These are phyloP conservation scores for Plecturocebus donacophilus DNA, from an alignment of 2,113 vertebrate species.

Conservation along the genomic window DNA sequence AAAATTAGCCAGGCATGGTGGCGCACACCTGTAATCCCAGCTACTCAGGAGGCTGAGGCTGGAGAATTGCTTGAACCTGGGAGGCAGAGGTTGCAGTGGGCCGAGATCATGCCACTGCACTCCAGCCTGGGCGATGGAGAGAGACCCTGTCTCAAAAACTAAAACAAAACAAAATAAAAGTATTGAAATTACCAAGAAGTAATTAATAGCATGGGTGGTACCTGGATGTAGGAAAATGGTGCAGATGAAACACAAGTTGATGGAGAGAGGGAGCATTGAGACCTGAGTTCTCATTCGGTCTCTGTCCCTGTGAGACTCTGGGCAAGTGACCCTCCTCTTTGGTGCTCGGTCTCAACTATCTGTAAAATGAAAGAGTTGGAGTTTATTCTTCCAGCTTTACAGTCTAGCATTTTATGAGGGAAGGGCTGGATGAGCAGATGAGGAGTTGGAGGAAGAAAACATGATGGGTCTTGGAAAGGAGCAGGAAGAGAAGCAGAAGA, in stretches of 20 bases:
- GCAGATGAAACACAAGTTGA: not conserved
- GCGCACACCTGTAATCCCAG: too few relatives aligned
- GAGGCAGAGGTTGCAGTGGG: too few relatives aligned
- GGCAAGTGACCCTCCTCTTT: not conserved
- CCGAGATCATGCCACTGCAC: too few relatives aligned
- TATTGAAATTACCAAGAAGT: constrained; percentile 5
- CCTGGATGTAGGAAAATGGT: not conserved
- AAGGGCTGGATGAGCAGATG: not conserved
- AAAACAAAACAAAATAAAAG: too few relatives aligned
- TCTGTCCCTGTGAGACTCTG: not conserved
- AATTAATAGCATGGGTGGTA: not conserved
- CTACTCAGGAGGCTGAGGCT: too few relatives aligned
- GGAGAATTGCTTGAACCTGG: too few relatives aligned
- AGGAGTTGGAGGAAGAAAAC: not conserved
- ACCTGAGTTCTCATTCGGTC: not conserved
- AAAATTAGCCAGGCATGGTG: too few relatives aligned
- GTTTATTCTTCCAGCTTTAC: not conserved
- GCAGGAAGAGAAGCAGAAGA: not conserved
- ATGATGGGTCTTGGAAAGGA: not conserved
- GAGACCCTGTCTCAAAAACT: too few relatives aligned
- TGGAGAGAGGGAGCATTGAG: not conserved
- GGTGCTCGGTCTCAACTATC: not conserved
- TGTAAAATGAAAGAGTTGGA: not conserved
- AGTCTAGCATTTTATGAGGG: not conserved
- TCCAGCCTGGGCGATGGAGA: too few relatives aligned